Base-by-base conservation (phyloP, 1,140 invertebrate genomes). In the Drosophila subpulchrella region DNA sequence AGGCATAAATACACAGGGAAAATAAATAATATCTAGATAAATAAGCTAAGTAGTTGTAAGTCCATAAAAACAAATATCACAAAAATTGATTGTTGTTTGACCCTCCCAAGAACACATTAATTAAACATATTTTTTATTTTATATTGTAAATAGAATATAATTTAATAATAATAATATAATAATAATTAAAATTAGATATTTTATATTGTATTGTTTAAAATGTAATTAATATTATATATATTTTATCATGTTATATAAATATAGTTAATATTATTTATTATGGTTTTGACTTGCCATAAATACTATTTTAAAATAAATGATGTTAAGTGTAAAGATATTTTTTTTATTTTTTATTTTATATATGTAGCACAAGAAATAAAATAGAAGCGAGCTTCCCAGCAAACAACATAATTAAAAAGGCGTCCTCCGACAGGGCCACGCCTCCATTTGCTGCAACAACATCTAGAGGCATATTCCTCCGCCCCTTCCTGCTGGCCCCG, bases 371-470 rank as follows among this genome's bases (percentile, higher is more conserved):
- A 46, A 13, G 15, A 4, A 20, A 8, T 3, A 30, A 24, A 32
- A 36, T 38, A 20, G 44, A 53, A 27, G n/a, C 2, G 1, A 4
- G 3, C 15, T 38, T 10, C 6, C 30, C 44, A 54, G 60, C 41
- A 59, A 73, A 62, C 66, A 84, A 81, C 66, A 59, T 76, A 83
- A 83, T 83, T 66, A 65, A 68, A 82, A 78, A 57, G 75, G 74
- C 67, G 57, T 50, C 53, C 36, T 50, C 53, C 53, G 42, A 42
- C 48, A 61, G 30, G 53, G 47, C 58, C 70, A 63, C 71, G 57
- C 65, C 57, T 57, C 51, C 56, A 39, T 73, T 84, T 77, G 44
- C 30, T 42, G 42, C 48, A 61, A 41, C 41, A 68, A 76, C 41
- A 63, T 63, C 61, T 67, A 42, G 48, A 60, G 50, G 55, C 50